These are phyloP conservation scores for Danaus melanippus DNA, from an alignment of 1,140 invertebrate species.

Conservation along the genomic window DNA sequence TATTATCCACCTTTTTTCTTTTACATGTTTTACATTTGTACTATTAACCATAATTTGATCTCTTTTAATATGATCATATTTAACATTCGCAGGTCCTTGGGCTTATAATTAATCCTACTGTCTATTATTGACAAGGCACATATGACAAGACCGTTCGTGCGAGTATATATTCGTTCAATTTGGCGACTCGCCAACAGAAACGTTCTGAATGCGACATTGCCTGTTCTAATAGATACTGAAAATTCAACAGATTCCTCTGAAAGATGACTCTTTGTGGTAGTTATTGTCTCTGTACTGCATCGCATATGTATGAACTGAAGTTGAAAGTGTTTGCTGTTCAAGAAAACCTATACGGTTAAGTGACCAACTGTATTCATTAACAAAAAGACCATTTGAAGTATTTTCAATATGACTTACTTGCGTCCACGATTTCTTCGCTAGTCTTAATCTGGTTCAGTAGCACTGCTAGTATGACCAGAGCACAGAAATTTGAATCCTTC, in stretches of 20 bases:
- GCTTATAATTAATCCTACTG: constrained; percentile 5
- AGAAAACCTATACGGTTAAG: no score
- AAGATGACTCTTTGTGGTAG: no score
- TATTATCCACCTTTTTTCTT: no score
- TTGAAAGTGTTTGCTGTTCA: no score
- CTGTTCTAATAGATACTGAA: constrained; percentile 33
- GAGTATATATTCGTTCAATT: constrained; percentile 40
- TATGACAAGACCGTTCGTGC: constrained; percentile 31
- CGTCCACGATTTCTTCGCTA: constrained; percentile 52
- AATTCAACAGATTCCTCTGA: constrained; percentile 16
- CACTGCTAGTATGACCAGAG: constrained; percentile 33
- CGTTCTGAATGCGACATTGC: constrained; percentile 33
- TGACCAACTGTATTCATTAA: no score
- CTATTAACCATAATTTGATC: constrained; percentile 4
- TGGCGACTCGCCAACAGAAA: constrained; percentile 40
- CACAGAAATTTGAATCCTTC: constrained; percentile 33
- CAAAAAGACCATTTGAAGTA: no score
- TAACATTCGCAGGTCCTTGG: background rate
- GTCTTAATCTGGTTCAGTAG: constrained; percentile 35
- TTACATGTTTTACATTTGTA: background rate
- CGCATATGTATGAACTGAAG: no score
- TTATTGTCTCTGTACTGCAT: no score
- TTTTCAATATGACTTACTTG: constrained; percentile 37
- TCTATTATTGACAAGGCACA: constrained; percentile 26
- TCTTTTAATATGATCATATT: constrained; percentile 3